A percentile compares a stretch with the other conserved stretches of the same genome.
Conservation (phyloP, 2,797 vertebrate genomes). For the Carapus acus region DNA sequence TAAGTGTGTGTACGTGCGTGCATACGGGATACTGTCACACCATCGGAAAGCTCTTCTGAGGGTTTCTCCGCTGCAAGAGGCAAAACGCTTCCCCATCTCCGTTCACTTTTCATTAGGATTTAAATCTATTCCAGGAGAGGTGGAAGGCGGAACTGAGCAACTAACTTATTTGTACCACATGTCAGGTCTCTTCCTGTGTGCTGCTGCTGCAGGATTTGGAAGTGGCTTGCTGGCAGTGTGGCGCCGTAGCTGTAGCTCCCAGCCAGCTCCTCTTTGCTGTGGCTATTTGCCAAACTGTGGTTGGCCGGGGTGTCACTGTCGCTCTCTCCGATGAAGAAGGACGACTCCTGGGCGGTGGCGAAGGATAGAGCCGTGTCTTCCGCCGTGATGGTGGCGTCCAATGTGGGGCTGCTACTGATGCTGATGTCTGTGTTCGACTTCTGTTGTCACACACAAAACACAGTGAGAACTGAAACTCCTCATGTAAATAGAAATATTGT, state of each 20-base stretch:
- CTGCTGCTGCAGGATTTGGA: constrained; percentile 4
- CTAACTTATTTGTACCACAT: constrained; percentile 38
- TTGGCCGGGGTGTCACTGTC: constrained; percentile 31
- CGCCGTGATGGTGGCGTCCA: constrained; percentile 12
- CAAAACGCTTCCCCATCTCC: constrained; percentile 26
- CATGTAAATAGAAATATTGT: too few relatives aligned
- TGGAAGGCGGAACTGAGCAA: constrained; percentile 3
- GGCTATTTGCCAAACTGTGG: constrained; percentile 38
- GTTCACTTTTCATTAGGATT: constrained; percentile 35
- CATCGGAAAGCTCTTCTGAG: constrained; percentile 12
- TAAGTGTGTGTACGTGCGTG: neutral
- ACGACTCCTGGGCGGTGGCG: constrained; percentile 55
- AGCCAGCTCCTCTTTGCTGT: constrained; percentile 55
- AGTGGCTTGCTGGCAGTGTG: constrained; percentile 16
- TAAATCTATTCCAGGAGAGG: constrained; percentile 21
- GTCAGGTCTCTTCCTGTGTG: constrained; percentile 26
- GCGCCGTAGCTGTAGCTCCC: constrained; percentile 61
- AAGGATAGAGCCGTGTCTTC: constrained; percentile 47
- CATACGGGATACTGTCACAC: constrained; percentile 24
- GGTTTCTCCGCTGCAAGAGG: constrained; percentile 8
- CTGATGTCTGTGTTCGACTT: constrained; percentile 11
- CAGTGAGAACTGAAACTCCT: too few relatives aligned
- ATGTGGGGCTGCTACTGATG: constrained; percentile 34
- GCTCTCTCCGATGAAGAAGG: constrained; percentile 51
- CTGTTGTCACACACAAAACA: too few relatives aligned